Base-by-base conservation (phyloP, 2,888 invertebrate species). In the Rotaria magnacalcarata region DNA sequence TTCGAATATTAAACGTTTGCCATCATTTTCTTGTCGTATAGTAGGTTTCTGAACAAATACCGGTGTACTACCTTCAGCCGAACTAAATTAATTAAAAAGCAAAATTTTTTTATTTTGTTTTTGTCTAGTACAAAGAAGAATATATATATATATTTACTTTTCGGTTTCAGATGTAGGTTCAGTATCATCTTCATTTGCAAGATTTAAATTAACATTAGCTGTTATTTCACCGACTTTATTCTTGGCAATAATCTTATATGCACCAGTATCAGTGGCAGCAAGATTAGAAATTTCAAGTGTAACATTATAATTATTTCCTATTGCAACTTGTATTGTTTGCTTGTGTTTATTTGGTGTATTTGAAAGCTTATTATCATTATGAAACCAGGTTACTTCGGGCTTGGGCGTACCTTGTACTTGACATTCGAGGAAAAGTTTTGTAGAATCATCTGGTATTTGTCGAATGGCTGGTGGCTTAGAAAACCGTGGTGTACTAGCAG, bases 31-130 rank as follows among this genome's bases (percentile, higher is more conserved):
- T 93, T 97, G 97, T 93, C 95, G 94, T 92, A 97, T 96, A 91
- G 96, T 94, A 88, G 97, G 97, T 92, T 97, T 94, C 94, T 97
- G 96, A 91, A 97, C 96, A 93, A 97, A 98, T 89, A 96, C 96
- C 89, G 98, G 97, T 56, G 87, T 47, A 27, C 34, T 84, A 43
- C 87, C 87, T 16, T 85, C 85, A 24, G 24, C 50, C 85, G 86
- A 43, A 85, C 60, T 54, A 74, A 84, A 27, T 10, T 19, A 16
- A 58, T 16, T 58, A 16, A 1, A 21, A 41, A 27, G 0, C 11
- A 41, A 4, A 0, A 43, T 21, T 7, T 16, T 11, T 41, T 7
- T 27, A 24, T 11, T 24, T 24, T 11, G 1, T 50, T 14, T 50
- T 14, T 50, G 10, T 50, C 50, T 50, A 14, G 2, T 34, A 1